These are phyloP conservation scores for Apostichopus californicus DNA, from an alignment of 35 echinoderm and acorn worm genomes.

Conservation along the genomic window DNA sequence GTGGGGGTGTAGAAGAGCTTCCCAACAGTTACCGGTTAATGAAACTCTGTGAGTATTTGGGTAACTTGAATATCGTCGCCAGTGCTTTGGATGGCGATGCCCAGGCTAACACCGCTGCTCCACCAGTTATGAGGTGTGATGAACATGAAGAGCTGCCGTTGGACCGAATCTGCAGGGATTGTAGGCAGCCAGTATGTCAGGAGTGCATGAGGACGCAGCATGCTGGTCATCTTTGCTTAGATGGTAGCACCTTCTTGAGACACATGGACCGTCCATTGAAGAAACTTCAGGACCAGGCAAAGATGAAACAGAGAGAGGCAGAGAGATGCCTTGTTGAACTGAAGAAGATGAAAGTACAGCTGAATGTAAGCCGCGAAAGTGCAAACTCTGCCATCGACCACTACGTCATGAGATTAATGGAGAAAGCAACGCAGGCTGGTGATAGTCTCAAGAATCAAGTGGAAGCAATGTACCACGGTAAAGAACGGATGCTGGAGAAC, in stretches of 20 bases:
- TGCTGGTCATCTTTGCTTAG: constrained; percentile 45
- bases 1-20: constrained; percentile 10
- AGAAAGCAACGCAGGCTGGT: neutral
- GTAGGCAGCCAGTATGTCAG: constrained; percentile 45
- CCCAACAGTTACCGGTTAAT: constrained; percentile 45
- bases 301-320: constrained; percentile 24
- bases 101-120: neutral
- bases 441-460: neutral
- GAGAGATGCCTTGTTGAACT: neutral
- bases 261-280: constrained; percentile 52
- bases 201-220: constrained; percentile 26
- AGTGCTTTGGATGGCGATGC: neutral
- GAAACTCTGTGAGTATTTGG: constrained; percentile 36
- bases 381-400: constrained; percentile 18
- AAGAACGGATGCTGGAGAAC: neutral
- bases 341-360: constrained; percentile 25
- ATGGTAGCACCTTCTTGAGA: constrained; percentile 44
- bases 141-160: neutral
- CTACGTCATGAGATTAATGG: constrained; percentile 15
- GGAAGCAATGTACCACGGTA: constrained; percentile 16
- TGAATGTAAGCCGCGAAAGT: neutral
- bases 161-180: constrained; percentile 42
- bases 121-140: constrained; percentile 3
- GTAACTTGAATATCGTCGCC: neutral
- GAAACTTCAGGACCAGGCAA: constrained; percentile 40